These are phyloP conservation scores for Selene dorsalis DNA, from an alignment of 2,797 vertebrate genomes.

Conservation along the genomic window DNA sequence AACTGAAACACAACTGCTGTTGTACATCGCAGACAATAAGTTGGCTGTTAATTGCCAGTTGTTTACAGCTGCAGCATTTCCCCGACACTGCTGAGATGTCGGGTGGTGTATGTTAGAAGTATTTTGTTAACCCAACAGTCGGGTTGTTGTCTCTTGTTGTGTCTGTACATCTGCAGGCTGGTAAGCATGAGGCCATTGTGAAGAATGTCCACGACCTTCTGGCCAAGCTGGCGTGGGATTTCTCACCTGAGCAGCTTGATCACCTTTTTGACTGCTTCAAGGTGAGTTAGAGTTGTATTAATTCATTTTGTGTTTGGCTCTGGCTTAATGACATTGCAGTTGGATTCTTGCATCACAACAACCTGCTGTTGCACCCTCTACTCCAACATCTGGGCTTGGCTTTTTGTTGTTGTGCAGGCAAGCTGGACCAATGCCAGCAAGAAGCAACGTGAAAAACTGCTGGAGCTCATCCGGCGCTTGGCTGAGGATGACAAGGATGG, in stretches of 20 bases:
- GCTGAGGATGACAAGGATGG: slow-evolving; percentile 99
- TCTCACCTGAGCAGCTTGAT: slow-evolving; percentile 98
- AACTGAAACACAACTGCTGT: not conserved
- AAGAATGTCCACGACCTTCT: slow-evolving; percentile 99
- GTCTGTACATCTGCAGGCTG: slow-evolving; percentile 85
- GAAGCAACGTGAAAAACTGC: slow-evolving; percentile 97
- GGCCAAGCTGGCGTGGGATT: slow-evolving; percentile 99
- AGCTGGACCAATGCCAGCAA: slow-evolving; percentile 99
- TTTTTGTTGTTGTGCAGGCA: slow-evolving; percentile 82
- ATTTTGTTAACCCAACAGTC: slow-evolving; percentile 3
- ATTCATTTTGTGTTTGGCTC: not conserved
- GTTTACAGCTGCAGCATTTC: not conserved
- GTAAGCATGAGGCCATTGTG: slow-evolving; percentile 99
- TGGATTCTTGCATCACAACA: not conserved
- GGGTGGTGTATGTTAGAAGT: not conserved
- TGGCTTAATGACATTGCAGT: not conserved
- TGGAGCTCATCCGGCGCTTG: slow-evolving; percentile 96
- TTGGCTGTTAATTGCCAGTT: not conserved
- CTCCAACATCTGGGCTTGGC: not conserved
- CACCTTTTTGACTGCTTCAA: slow-evolving; percentile 99
- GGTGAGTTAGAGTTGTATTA: slow-evolving; percentile 78
- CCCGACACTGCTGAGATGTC: not conserved
- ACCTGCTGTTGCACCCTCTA: not conserved
- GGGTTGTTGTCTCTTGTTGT: slow-evolving; percentile 11
- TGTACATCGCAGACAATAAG: not conserved